Conservation (phyloP, 2,797 vertebrate species). For the Xenentodon cancila region DNA sequence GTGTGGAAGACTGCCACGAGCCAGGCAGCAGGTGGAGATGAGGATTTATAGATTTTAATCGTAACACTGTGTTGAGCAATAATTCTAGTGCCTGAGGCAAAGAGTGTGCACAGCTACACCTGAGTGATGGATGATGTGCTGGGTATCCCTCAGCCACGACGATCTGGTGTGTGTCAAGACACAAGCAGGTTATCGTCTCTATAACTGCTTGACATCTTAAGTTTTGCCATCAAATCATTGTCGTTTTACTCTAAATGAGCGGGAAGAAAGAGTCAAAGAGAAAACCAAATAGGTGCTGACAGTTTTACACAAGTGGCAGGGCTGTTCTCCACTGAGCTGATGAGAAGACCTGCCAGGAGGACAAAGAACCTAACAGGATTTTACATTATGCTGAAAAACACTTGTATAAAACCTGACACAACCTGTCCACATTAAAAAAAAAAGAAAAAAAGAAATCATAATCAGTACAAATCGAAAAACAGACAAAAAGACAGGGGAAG, state of each 20-base stretch:
- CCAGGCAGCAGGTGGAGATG: conserved; percentile 79
- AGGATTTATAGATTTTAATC: conserved; percentile 84
- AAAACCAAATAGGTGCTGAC: conserved; percentile 3
- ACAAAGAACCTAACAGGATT: background rate
- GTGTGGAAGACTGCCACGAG: conserved; percentile 73
- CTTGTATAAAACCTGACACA: background rate
- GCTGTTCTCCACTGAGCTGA: background rate
- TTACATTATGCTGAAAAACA: conserved; percentile 11
- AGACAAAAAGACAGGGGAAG: conserved; percentile 17
- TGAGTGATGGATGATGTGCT: conserved; percentile 59
- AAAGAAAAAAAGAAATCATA: background rate
- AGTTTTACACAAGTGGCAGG: background rate
- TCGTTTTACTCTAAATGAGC: background rate
- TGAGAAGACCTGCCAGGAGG: background rate
- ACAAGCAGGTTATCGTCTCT: conserved; percentile 7
- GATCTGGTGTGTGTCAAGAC: conserved; percentile 3
- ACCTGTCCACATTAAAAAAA: conserved; percentile 1
- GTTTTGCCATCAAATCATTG: conserved; percentile 11
- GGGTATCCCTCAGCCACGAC: conserved; percentile 29
- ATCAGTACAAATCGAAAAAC: conserved; percentile 20
- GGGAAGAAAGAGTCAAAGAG: background rate
- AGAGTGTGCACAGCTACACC: conserved; percentile 35
- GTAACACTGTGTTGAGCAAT: conserved; percentile 77
- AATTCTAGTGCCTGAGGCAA: conserved; percentile 71
- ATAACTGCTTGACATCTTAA: conserved; percentile 8